These are phyloP conservation scores for Panurus biarmicus DNA, from an alignment of 2,113 vertebrate species.

Conservation along the genomic window DNA sequence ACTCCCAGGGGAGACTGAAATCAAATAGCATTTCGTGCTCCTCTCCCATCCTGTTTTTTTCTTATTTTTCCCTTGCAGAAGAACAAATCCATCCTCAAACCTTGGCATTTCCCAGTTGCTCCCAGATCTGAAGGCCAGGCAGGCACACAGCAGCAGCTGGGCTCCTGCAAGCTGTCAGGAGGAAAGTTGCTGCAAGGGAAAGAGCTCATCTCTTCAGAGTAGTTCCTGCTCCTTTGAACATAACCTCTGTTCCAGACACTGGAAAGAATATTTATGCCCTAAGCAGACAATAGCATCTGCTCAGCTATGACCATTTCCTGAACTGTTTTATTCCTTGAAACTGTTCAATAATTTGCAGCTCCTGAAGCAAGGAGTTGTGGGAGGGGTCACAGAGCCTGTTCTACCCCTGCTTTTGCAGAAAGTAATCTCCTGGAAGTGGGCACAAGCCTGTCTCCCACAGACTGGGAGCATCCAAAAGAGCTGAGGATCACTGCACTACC, in stretches of 20 bases:
- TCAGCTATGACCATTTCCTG: neutral
- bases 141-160: constrained; percentile 10
- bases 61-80: constrained; percentile 18
- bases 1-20: neutral
- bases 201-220: neutral
- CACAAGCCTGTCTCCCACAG: neutral
- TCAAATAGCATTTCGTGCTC: constrained; percentile 8
- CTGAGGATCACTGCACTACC: neutral
- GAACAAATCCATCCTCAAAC: constrained; percentile 1
- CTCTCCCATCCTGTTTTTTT: constrained; percentile 34
- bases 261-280: neutral
- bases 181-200: neutral
- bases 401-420: neutral
- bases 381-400: neutral
- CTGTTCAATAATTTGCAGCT: neutral
- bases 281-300: neutral
- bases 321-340: neutral
- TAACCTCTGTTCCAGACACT: neutral
- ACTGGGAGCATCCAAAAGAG: neutral
- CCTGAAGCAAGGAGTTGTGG: neutral
- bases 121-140: neutral
- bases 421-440: neutral
- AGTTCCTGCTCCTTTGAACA: neutral
- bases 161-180: neutral
- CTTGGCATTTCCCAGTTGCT: constrained; percentile 12